Percentiles rank a stretch among this genome's conserved stretches.
Evolutionary conservation across 2,113 vertebrate genomes (phyloP).

Genomic region (Tragelaphus scriptus): DNA sequence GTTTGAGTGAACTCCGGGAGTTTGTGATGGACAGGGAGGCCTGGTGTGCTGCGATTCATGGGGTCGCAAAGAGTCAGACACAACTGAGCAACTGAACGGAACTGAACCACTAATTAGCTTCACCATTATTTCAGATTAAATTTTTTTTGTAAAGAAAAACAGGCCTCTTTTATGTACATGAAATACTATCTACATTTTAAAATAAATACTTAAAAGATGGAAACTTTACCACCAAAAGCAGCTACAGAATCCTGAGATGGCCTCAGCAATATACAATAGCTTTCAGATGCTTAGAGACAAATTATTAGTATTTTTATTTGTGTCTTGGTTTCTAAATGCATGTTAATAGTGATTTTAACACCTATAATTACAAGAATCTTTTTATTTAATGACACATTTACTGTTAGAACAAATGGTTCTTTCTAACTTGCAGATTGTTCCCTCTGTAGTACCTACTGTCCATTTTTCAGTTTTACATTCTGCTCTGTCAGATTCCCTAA

Average conservation of each 20-base stretch:
- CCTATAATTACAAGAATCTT: conserved; percentile 79
- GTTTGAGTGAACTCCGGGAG: too few relatives aligned
- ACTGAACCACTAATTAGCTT: background rate
- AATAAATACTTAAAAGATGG: conserved; percentile 31
- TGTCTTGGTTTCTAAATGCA: conserved; percentile 76
- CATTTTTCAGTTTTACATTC: conserved; percentile 86
- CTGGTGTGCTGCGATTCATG: too few relatives aligned
- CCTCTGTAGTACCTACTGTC: conserved; percentile 68
- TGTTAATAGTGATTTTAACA: conserved; percentile 83
- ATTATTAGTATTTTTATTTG: conserved; percentile 72
- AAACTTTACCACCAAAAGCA: conserved; percentile 33
- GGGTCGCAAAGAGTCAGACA: too few relatives aligned
- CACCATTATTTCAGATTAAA: conserved; percentile 15
- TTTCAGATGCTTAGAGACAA: conserved; percentile 79
- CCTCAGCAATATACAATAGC: conserved; percentile 57
- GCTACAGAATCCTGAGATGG: conserved; percentile 24
- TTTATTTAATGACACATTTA: conserved; percentile 77
- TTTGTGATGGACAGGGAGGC: too few relatives aligned
- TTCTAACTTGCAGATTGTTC: conserved; percentile 75
- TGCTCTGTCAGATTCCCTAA: conserved; percentile 87
- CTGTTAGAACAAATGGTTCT: conserved; percentile 61
- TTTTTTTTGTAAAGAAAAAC: conserved; percentile 18
- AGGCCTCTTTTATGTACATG: background rate
- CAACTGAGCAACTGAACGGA: too few relatives aligned
- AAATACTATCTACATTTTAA: conserved; percentile 41